Evolutionary conservation across 2,888 invertebrate species (phyloP), one percentile per base, ranked within the genome.

Genomic region (Empis stercorea): DNA sequence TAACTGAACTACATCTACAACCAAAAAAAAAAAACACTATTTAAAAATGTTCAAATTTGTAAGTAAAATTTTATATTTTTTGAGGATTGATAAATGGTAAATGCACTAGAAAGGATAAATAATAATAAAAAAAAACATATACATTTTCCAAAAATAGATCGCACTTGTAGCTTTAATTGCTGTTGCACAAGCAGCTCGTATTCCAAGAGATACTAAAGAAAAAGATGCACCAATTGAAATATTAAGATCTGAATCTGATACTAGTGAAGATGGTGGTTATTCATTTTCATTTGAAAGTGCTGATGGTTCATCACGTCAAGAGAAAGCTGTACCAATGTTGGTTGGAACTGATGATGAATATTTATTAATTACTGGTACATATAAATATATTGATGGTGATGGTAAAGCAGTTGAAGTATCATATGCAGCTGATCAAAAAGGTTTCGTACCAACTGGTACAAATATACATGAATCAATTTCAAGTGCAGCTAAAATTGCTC

Each of bases 381-480:
- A 68, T 54, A 61, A 54, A 44, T 68, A 68, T 49, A 51, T 59
- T 47, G 60, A 68, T 48, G 47, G 53, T 40, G 61, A 58, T 1
- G 66, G 64, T 32, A 50, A 61, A n/a, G 56, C 60, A 27, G 62
- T 66, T 2, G 61, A 61, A 47, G 68, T 68, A 2, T 56, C 54
- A 52, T 68, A 68, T 37, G 68, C 67, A 1, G 68, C 68, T 11
- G 68, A 66, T 43, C 56, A 56, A 37, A 63, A 68, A 49, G 68
- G 68, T 27, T 68, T 66, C 42, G 66, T 68, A 10, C 68, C 68
- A 27, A 51, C 56, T 10, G 63, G 68, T 5, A 53, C 55, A 2
- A 57, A 52, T 5, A 66, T 68, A 30, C 55, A 60, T 44, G 54
- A 60, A 11, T 61, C 64, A 17, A 67, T 68, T 30, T 57, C 64